Evolutionary conservation across 2,888 invertebrate species (phyloP), one percentile per base, ranked within the genome.

Genomic region (Hoplodrina blanda): DNA sequence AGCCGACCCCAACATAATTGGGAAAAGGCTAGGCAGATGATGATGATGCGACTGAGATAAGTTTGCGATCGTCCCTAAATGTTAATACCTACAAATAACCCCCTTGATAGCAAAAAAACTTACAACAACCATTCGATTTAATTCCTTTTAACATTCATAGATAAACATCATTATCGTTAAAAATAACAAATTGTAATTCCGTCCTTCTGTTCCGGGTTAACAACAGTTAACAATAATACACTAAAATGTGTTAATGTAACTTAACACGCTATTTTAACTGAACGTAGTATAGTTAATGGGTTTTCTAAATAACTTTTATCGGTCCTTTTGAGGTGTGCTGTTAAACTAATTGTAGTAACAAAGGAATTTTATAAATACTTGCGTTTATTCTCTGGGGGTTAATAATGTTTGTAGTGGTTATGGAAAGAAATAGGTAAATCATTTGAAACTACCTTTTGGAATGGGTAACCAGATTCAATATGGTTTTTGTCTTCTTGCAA

Each of bases 201-300:
- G 54, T 55, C 55, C 25, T 60, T 25, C 8, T 52, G 15, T 69
- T 69, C 56, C 59, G 44, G 25, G 49, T 53, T 59, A 56, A 53
- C 25, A 55, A 55, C 52, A 33, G 44, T 54, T 46, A 68, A 44
- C 71, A 75, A 56, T 66, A 68, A 33, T 33, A 69, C 70, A 65
- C 76, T 70, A 68, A 73, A 81, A 75, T 70, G 71, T 79, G 78
- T 78, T 84, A 79, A 82, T 84, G 76, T 77, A 67, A 70, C 15
- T 5, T 6, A 37, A 65, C 85, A 84, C 83, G 82, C 76, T 19
- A 84, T 60, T 73, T 46, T 67, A 73, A 67, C 62, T 20, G 10
- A 55, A 20, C 41, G 30, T 57, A 15, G 54, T 59, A 30, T 64
- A 17, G 37, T 62, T 69, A 75, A 82, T 78, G 78, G 59, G 17